Base-by-base conservation (phyloP, 2,797 vertebrate genomes). In the Eurystomus glaucurus region DNA sequence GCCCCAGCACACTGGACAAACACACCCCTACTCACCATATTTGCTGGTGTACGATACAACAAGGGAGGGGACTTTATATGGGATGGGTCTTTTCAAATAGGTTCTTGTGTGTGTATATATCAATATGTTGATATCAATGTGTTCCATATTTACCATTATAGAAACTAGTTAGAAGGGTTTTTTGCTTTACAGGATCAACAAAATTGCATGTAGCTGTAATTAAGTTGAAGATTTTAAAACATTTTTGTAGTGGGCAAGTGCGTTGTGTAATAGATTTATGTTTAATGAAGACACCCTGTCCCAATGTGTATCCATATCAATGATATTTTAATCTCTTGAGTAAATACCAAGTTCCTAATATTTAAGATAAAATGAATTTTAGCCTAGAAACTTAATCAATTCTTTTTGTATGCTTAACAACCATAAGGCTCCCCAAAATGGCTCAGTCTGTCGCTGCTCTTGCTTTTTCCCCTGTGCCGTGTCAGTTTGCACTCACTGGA, bases 231-330 rank as follows among this genome's bases (percentile, higher is more conserved):
- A 9, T 35, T 79, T 80, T 54, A 17, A 43, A 76, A 6, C 0
- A 0, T 9, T 72, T 62, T 28, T 77, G 5, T 18, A 14, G 26
- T 1, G 2, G 19, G 9, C 6, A 20, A 15, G 16, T 23, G 29
- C 1, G 0, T 28, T 33, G 20, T 52, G 17, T 48, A 43, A 11
- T 39, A 10, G 7, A 2, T 18, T 9, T 10, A 0, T 22, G 9
- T 90, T 79, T 33, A 43, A 1, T 74, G 54, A 45, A 23, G 79
- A 29, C 51, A 31, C 18, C 6, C 10, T 54, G 17, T 25, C 16
- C 19, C 4, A 2, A 0, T 33, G 10, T 31, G 33, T 51, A 13
- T 69, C 50, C 3, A 0, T 81, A 9, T 39, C 0, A 2, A 4
- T 21, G 22, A 7, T 41, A 15, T 28, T 88, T 70, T n/a, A 82